phyloP scores from a whole-genome alignment of 2,797 vertebrate genomes.

The Phrynocephalus guinanensis region DNA sequence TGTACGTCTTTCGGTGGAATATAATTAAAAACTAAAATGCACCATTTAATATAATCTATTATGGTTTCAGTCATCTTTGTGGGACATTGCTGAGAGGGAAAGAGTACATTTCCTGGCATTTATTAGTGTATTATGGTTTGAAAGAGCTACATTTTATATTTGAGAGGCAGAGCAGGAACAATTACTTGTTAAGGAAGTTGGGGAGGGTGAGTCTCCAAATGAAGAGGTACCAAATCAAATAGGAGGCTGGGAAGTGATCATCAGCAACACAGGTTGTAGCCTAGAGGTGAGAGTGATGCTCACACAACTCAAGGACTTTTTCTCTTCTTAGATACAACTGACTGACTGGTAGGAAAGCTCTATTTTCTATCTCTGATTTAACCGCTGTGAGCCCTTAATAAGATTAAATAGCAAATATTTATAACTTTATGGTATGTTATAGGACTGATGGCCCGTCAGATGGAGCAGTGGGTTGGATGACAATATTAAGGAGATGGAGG shows the following conservation, averaged over 20 bases:
- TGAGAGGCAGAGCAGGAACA: not conserved
- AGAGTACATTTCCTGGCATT: not conserved
- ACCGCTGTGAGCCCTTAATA: not conserved
- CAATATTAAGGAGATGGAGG: too few relatives aligned
- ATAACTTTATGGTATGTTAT: not conserved
- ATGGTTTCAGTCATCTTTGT: constrained; percentile 46
- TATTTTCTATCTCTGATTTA: not conserved
- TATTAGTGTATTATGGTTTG: not conserved
- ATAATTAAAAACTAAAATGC: constrained; percentile 48
- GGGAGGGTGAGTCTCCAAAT: too few relatives aligned
- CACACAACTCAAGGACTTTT: not conserved
- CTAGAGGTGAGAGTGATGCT: not conserved
- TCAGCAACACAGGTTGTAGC: too few relatives aligned
- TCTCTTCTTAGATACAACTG: not conserved
- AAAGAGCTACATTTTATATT: not conserved
- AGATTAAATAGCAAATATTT: not conserved
- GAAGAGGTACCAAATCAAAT: too few relatives aligned
- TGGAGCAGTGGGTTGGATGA: too few relatives aligned
- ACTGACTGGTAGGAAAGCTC: not conserved
- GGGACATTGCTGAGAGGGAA: not conserved
- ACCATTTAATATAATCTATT: constrained; percentile 63
- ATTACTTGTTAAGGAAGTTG: not conserved
- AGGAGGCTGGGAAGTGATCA: too few relatives aligned
- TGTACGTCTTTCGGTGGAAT: not conserved
- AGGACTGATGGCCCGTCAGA: too few relatives aligned